Conservation (phyloP, 2,888 invertebrate genomes). For the Mayetiola destructor region DNA sequence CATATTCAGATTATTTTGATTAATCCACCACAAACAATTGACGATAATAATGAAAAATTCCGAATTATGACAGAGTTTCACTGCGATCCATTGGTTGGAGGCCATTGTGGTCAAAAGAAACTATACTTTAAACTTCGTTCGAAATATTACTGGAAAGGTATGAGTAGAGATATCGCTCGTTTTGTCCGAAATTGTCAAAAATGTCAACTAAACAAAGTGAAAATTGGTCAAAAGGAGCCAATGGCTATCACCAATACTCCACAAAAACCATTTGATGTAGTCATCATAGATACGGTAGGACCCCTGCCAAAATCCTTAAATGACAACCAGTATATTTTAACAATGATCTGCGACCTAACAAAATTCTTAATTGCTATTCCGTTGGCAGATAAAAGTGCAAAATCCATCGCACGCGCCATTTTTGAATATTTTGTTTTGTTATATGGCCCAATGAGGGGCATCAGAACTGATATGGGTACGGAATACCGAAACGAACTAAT, state of each 20-base stretch:
- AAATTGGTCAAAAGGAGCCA: slow-evolving; percentile 1
- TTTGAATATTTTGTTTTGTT: slow-evolving; percentile 17
- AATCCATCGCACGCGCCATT: slow-evolving; percentile 16
- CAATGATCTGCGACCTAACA: slow-evolving; percentile 16
- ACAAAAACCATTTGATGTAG: slow-evolving; percentile 15
- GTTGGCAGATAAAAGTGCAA: slow-evolving; percentile 13
- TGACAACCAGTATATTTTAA: slow-evolving; percentile 13
- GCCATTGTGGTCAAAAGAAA: not conserved
- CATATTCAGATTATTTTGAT: not conserved
- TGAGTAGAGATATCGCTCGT: not conserved
- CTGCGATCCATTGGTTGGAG: not conserved
- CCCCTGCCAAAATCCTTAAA: slow-evolving; percentile 10
- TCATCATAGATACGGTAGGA: slow-evolving; percentile 15
- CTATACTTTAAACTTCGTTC: not conserved
- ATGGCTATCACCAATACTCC: slow-evolving; percentile 13
- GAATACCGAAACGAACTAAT: not conserved
- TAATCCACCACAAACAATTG: not conserved
- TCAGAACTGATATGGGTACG: slow-evolving; percentile 14
- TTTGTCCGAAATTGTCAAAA: not conserved
- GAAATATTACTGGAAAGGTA: slow-evolving; percentile 10
- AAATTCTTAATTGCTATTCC: slow-evolving; percentile 15
- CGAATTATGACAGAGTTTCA: not conserved
- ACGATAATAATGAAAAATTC: not conserved
- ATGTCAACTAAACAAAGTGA: slow-evolving; percentile 10
- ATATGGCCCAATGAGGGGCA: slow-evolving; percentile 13